These are phyloP conservation scores for Erebia aethiops DNA, from an alignment of 2,888 invertebrate species.

Conservation along the genomic window DNA sequence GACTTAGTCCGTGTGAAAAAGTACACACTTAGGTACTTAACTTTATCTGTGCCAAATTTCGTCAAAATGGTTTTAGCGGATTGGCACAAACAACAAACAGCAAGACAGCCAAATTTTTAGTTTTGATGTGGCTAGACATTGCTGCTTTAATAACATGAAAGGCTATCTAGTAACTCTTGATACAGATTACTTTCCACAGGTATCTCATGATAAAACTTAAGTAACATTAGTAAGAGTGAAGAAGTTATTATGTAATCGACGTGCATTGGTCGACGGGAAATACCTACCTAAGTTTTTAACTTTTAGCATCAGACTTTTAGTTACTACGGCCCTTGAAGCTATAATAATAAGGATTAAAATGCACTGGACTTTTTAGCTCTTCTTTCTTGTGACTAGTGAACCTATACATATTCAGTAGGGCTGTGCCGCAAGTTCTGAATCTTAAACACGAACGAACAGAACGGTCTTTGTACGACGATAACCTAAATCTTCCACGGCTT, in stretches of 20 bases:
- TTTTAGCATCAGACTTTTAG: neutral
- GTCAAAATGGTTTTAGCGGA: no score
- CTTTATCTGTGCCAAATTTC: no score
- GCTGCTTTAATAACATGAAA: no score
- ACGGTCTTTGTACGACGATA: conserved; percentile 27
- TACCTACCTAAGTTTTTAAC: neutral
- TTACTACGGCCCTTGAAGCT: neutral
- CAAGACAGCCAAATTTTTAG: no score
- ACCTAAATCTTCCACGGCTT: conserved; percentile 31
- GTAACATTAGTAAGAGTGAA: neutral
- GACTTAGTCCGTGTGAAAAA: no score
- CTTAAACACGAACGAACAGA: conserved; percentile 16
- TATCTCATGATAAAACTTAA: no score
- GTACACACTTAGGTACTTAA: no score
- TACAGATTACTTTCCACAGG: no score
- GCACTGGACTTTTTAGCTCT: neutral
- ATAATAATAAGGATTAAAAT: conserved; percentile 18
- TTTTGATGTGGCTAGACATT: no score
- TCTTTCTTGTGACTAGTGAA: neutral
- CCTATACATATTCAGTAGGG: conserved; percentile 29
- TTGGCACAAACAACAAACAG: no score
- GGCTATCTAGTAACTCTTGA: no score
- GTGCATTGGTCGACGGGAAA: conserved; percentile 24
- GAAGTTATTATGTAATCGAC: conserved; percentile 26
- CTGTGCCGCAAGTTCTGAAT: conserved; percentile 34